Conservation (phyloP, 1,140 invertebrate genomes). For the Musca domestica region DNA sequence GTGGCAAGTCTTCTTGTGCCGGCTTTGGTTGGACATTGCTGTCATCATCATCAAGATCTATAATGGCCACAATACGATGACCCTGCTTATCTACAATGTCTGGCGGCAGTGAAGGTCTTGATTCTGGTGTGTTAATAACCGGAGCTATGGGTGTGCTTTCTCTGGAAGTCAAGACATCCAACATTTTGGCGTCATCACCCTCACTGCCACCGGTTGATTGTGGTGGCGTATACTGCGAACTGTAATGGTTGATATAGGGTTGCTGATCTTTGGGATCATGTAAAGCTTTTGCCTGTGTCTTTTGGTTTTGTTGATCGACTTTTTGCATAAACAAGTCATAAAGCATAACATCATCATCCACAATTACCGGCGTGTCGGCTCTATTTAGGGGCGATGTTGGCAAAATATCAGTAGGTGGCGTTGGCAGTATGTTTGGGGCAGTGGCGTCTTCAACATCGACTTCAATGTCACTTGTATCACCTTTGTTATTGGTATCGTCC, state of each 20-base stretch:
- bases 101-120: background rate
- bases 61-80: conserved; percentile 20
- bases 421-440: background rate
- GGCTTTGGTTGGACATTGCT: background rate
- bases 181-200: conserved; percentile 19
- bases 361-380: conserved; percentile 2
- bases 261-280: background rate
- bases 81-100: background rate
- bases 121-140: background rate
- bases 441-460: conserved; percentile 8
- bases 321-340: conserved; percentile 25
- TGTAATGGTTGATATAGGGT: background rate
- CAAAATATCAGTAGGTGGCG: background rate
- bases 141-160: conserved; percentile 23
- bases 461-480: conserved; percentile 15
- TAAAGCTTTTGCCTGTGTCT: background rate
- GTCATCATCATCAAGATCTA: conserved; percentile 23
- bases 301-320: conserved; percentile 12
- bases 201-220: conserved; percentile 18
- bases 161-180: conserved; percentile 24
- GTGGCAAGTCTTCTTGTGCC: background rate
- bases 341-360: conserved; percentile 27
- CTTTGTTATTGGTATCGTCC: conserved; percentile 1
- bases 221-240: background rate
- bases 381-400: background rate